Conservation (phyloP, 2,113 vertebrate genomes). For the Caretta caretta region DNA sequence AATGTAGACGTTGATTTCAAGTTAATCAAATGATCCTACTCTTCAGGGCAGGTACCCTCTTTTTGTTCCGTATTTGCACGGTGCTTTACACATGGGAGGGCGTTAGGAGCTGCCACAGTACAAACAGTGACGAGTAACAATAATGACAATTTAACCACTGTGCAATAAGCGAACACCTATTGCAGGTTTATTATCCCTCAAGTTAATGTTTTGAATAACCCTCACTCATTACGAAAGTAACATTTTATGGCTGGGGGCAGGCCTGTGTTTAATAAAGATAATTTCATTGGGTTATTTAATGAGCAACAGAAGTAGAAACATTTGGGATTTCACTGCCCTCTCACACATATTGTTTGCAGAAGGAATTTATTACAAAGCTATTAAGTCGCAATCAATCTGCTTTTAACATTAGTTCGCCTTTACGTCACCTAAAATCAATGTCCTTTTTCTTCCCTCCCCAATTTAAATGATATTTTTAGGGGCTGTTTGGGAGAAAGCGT, state of each 20-base stretch:
- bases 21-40: not conserved
- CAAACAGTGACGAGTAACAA: rapidly evolving
- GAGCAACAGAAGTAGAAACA: conserved; percentile 49
- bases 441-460: not conserved
- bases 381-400: not conserved
- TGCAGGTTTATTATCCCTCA: not conserved
- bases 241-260: not conserved
- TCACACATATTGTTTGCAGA: not conserved
- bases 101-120: rapidly evolving
- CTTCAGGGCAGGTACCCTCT: not conserved
- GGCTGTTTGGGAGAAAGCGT: not conserved
- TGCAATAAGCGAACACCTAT: rapidly evolving
- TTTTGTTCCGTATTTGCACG: not conserved
- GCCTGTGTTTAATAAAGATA: conserved; percentile 45
- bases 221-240: not conserved
- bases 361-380: conserved; percentile 14
- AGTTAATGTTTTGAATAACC: not conserved
- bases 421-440: not conserved
- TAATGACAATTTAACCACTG: rapidly evolving
- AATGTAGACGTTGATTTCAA: not conserved
- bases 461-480: not conserved
- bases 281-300: conserved; percentile 62
- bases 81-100: not conserved
- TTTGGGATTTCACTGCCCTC: not conserved
- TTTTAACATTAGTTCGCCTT: not conserved